phyloP scores from a whole-genome alignment of 1,140 invertebrate species.

The Hyphantria cunea region DNA sequence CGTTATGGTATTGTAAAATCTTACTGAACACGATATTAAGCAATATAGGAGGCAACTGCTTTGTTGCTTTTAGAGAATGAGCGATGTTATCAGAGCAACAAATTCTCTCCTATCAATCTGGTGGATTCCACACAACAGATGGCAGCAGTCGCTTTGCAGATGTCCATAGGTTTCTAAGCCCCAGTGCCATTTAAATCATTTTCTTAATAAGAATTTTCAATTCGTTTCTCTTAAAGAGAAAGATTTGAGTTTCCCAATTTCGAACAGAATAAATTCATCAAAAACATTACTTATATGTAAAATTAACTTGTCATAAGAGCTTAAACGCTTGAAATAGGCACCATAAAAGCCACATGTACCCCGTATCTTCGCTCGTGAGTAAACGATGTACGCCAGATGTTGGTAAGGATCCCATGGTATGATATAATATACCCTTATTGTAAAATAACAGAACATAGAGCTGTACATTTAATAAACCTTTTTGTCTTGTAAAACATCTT shows the following conservation, averaged over 20 bases:
- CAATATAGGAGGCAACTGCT: too few relatives aligned
- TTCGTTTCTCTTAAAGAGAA: too few relatives aligned
- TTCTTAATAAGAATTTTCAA: too few relatives aligned
- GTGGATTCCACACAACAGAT: too few relatives aligned
- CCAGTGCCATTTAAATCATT: too few relatives aligned
- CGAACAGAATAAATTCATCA: neutral
- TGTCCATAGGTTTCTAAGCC: too few relatives aligned
- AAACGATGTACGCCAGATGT: conserved; percentile 1
- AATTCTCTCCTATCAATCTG: too few relatives aligned
- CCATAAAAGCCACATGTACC: conserved; percentile 4
- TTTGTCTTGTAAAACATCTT: neutral
- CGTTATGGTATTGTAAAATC: too few relatives aligned
- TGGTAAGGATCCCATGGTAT: conserved; percentile 1
- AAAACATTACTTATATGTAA: neutral
- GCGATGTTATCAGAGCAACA: too few relatives aligned
- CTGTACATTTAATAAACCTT: neutral
- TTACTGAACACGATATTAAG: too few relatives aligned
- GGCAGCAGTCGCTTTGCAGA: too few relatives aligned
- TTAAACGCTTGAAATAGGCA: neutral
- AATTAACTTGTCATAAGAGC: conserved; percentile 2
- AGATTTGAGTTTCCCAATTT: neutral
- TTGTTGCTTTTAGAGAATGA: too few relatives aligned
- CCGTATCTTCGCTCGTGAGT: neutral
- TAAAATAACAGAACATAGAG: neutral
- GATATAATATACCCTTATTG: conserved; percentile 1